Percentiles rank a stretch among this genome's conserved stretches.
Evolutionary conservation across 2,888 invertebrate species (phyloP).

Genomic region (Apamea sordens): DNA sequence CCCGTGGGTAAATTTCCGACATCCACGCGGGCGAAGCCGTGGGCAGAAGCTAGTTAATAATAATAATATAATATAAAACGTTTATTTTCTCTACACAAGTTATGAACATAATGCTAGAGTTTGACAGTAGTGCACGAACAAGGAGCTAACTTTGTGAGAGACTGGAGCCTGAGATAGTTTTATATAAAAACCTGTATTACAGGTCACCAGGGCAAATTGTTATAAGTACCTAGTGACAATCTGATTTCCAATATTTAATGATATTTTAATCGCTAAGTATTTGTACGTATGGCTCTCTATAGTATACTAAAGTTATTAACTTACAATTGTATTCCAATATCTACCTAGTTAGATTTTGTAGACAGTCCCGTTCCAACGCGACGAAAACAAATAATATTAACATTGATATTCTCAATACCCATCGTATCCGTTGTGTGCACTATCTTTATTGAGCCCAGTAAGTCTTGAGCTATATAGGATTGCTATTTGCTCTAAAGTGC

Average conservation of each 20-base stretch:
- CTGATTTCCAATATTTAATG: background rate
- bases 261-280: background rate
- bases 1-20: too few relatives aligned
- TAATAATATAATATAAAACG: too few relatives aligned
- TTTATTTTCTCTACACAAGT: too few relatives aligned
- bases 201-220: too few relatives aligned
- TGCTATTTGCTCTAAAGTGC: slow-evolving; percentile 54
- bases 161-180: too few relatives aligned
- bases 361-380: background rate
- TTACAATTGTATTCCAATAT: background rate
- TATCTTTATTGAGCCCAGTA: slow-evolving; percentile 49
- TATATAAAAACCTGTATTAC: too few relatives aligned
- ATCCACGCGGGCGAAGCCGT: too few relatives aligned
- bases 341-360: background rate
- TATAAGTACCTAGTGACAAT: background rate
- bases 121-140: too few relatives aligned
- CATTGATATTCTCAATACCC: slow-evolving; percentile 13
- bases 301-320: background rate
- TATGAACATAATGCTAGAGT: too few relatives aligned
- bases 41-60: too few relatives aligned
- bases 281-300: background rate
- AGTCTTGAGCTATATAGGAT: slow-evolving; percentile 32
- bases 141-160: too few relatives aligned
- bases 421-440: slow-evolving; percentile 6
- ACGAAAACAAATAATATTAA: background rate